phyloP scores from a whole-genome alignment of 1,140 invertebrate species.

The Elymnias hypermnestra region DNA sequence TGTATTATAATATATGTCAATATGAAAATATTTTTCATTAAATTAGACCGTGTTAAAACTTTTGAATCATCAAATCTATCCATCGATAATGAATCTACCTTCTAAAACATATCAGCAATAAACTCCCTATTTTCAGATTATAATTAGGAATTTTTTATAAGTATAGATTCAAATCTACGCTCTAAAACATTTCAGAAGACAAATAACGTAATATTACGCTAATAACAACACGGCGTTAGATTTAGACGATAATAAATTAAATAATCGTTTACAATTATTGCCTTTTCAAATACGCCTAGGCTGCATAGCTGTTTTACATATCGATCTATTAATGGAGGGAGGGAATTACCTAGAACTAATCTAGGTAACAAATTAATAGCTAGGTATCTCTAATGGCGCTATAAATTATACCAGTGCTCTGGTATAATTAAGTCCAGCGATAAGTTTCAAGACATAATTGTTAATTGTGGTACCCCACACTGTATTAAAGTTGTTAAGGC shows the following conservation, averaged over 20 bases:
- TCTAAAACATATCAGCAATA: no score
- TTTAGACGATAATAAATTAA: background rate
- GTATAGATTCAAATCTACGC: no score
- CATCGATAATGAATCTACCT: no score
- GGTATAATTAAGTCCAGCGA: conserved; percentile 1
- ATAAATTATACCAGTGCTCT: conserved; percentile 5
- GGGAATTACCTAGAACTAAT: conserved; percentile 1
- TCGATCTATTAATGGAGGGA: background rate
- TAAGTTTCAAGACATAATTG: background rate
- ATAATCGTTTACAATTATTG: background rate
- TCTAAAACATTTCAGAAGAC: no score
- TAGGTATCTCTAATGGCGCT: conserved; percentile 9
- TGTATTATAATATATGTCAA: no score
- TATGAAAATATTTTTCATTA: no score
- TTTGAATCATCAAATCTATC: no score
- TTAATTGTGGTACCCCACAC: background rate
- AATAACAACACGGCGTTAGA: no score
- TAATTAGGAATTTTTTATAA: no score
- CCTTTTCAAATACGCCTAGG: background rate
- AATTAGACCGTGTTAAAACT: no score
- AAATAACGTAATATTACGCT: no score
- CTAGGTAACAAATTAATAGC: conserved; percentile 11
- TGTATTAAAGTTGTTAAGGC: background rate
- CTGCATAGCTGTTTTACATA: background rate
- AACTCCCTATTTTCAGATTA: no score